Evolutionary conservation across 2,888 invertebrate species (phyloP).

Genomic region (Acleris cristana): DNA sequence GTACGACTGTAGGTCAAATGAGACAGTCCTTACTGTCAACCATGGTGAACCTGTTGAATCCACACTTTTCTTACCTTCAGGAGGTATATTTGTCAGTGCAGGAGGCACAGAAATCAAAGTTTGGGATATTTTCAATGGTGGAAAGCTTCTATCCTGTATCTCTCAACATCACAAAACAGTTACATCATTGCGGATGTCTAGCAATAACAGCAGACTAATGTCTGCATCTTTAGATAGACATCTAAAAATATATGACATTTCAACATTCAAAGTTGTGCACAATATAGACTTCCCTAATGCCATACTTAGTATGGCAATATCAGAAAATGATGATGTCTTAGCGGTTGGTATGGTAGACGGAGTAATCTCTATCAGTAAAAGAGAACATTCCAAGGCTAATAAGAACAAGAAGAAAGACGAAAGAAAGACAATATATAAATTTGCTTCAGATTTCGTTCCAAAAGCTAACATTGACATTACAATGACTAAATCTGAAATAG

Average conservation of each 20-base stretch:
- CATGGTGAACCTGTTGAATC: conserved; percentile 97
- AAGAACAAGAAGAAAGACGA: conserved; percentile 61
- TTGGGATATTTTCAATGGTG: conserved; percentile 96
- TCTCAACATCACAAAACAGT: conserved; percentile 98
- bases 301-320: conserved; percentile 92
- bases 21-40: conserved; percentile 88
- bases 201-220: conserved; percentile 91
- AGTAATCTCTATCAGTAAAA: conserved; percentile 92
- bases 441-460: conserved; percentile 77
- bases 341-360: conserved; percentile 97
- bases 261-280: conserved; percentile 93
- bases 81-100: conserved; percentile 95
- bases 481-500: conserved; percentile 67
- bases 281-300: conserved; percentile 96
- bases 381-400: conserved; percentile 82
- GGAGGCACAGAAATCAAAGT: conserved; percentile 96
- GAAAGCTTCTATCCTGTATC: conserved; percentile 91
- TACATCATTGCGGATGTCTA: conserved; percentile 92
- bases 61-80: conserved; percentile 93
- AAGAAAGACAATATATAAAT: conserved; percentile 73
- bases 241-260: conserved; percentile 95
- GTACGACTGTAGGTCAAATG: conserved; percentile 91
- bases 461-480: conserved; percentile 76
- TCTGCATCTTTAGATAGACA: conserved; percentile 97
- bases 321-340: conserved; percentile 90